Base-by-base conservation (phyloP, 2,113 vertebrate species). In the Macquaria ambigua region DNA sequence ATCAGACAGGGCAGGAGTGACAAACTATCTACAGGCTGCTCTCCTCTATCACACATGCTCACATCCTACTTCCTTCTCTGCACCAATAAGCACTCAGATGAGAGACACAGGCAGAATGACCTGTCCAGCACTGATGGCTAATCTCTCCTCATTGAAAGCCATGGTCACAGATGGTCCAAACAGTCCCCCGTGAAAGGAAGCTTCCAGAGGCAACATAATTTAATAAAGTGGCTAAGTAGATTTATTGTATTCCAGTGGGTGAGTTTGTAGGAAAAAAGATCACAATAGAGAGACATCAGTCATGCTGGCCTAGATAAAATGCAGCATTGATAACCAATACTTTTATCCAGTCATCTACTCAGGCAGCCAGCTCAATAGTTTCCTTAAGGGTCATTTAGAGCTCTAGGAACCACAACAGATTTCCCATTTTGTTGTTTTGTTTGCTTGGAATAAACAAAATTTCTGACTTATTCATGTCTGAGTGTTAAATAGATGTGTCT, bases 141-240 rank as follows among this genome's bases (percentile, higher is more conserved):
- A 75, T 84, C 78, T 84, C 39, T 87, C 73, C 71, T 77, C 82
- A 67, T 64, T 82, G 52, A 90, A 82, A 79, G 72, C 61, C 61
- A 43, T 41, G 64, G 85, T 71, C 74, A 82, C 91, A 92, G 89
- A 92, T 92, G 84, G 86, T 88, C 63, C 69, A 77, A 83, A 74
- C 43, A 68, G 69, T 85, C 85, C 81, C 82, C 46, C 75, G 83
- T 67, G 91, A 83, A 64, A 77, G 67, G 59, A 87, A 74, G 75
- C 82, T 78, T 87, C 62, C 81, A 90, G 74, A 81, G 25, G 20
- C 39, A 48, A 21, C 25, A 58, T 88, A 78, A 90, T 93, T 80
- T 82, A 77, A 85, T 80, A 84, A 84, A 93, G 84, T 92, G 82
- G 82, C 82, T 75, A 67, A 87, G 56, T 69, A 63, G 73, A 85